Evolutionary conservation across 2,797 vertebrate genomes (phyloP), one percentile per base, ranked within the genome.

Genomic region (Morus bassanus): DNA sequence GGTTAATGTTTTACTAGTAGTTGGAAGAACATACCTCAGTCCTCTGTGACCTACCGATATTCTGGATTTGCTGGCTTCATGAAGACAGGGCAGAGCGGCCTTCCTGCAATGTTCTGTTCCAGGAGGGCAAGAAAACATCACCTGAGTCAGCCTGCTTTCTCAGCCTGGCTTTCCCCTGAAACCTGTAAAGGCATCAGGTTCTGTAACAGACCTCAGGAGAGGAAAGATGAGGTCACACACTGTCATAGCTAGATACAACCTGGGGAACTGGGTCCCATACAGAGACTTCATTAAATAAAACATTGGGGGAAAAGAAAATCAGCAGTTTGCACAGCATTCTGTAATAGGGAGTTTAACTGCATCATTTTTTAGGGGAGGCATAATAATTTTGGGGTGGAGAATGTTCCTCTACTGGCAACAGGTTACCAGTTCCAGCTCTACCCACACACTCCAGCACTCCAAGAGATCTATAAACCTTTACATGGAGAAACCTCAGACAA

Each of bases 131-230:
- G 56, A 57, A 5, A 28, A 72, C 64, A 59, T 1, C 30, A 35
- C 16, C 10, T 0, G 0, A 31, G 8, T 16, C 39, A 50, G 37
- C 15, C 24, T 41, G 35, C 13, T 67, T 59, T 64, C 39, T 50
- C 37, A 68, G 45, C 9, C n/a, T 65, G 61, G 33, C 41, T 61
- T 73, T 69, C 24, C 45, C 28, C 7, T 3, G 35, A 73, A 76
- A 78, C 18, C 41, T 84, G 37, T 41, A 93, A 92, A 35, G 37
- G 16, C 53, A 78, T 33, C 31, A 37, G 39, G 28, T 76, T 23
- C 65, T 31, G 54, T 56, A 79, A 50, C 81, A 68, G 35, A 54
- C 28, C n/a, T 45, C 12, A 4, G 46, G 30, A 74, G 28, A 35
- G 39, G 19, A 53, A 24, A 28, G 39, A 22, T 6, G 28, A 91